These are phyloP conservation scores for Lissonota sp. DNA, from an alignment of 2,888 invertebrate genomes.

Conservation along the genomic window DNA sequence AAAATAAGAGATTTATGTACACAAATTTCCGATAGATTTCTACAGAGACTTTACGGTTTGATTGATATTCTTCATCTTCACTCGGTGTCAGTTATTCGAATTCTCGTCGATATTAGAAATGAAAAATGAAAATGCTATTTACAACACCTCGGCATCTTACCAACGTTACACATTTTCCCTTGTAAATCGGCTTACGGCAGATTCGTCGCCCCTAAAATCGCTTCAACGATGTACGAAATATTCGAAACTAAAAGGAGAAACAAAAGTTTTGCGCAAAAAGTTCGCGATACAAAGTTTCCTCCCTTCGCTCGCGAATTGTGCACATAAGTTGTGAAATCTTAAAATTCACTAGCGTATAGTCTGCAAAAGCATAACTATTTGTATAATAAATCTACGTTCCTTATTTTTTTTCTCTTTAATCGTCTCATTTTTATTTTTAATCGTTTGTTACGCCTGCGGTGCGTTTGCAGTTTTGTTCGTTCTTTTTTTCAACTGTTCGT, in stretches of 20 bases:
- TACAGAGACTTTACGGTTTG: not conserved
- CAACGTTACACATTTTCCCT: constrained; percentile 38
- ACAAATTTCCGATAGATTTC: constrained; percentile 37
- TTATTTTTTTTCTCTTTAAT: constrained; percentile 14
- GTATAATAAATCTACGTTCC: constrained; percentile 53
- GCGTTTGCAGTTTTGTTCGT: constrained; percentile 35
- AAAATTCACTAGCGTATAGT: constrained; percentile 56
- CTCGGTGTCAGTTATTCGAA: constrained; percentile 5
- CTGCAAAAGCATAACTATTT: constrained; percentile 61
- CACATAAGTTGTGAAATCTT: constrained; percentile 49
- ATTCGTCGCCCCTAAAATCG: too few species aligned
- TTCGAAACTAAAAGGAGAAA: too few species aligned
- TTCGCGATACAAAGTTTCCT: not conserved
- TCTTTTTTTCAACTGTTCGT: constrained; percentile 5
- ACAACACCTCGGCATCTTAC: constrained; percentile 59
- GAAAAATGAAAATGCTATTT: constrained; percentile 42
- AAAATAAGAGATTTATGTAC: constrained; percentile 55
- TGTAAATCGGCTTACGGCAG: not conserved
- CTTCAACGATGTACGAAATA: too few species aligned
- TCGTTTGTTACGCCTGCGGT: constrained; percentile 32
- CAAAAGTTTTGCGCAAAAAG: too few species aligned
- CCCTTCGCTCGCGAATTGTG: constrained; percentile 45
- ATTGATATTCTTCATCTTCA: not conserved
- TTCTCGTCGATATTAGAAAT: constrained; percentile 7
- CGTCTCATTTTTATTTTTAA: not conserved